Evolutionary conservation across 2,888 invertebrate species (phyloP).

Genomic region (Achlya flavicornis): DNA sequence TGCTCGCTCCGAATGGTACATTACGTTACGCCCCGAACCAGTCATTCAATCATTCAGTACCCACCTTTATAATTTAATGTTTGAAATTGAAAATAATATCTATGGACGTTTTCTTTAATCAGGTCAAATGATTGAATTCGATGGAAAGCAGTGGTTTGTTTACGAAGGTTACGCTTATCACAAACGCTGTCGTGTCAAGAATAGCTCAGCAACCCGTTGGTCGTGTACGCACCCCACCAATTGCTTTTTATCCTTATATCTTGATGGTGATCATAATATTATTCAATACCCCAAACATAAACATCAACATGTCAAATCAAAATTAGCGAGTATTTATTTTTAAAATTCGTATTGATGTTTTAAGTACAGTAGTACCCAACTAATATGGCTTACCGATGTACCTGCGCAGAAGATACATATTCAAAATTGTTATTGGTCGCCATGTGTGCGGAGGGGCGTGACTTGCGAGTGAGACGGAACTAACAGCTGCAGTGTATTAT

Average conservation of each 20-base stretch:
- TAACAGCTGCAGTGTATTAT: too few relatives aligned
- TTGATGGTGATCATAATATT: not conserved
- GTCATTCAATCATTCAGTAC: too few relatives aligned
- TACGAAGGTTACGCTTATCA: slow-evolving; percentile 8
- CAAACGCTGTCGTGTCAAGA: not conserved
- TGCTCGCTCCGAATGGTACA: too few relatives aligned
- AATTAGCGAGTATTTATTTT: slow-evolving; percentile 1
- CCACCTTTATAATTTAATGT: not conserved
- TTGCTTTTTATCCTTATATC: not conserved
- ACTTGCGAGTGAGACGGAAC: too few relatives aligned
- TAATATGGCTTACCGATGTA: too few relatives aligned
- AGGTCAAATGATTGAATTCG: not conserved
- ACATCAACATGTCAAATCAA: not conserved
- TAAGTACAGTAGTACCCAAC: too few relatives aligned
- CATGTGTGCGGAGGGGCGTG: too few relatives aligned
- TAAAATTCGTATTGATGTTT: not conserved
- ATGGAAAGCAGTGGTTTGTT: slow-evolving; percentile 11
- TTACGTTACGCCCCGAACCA: too few relatives aligned
- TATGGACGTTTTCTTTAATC: not conserved
- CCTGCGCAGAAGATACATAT: too few relatives aligned
- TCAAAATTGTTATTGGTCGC: too few relatives aligned
- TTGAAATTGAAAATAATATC: not conserved
- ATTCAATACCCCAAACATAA: not conserved
- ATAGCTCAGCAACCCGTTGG: not conserved
- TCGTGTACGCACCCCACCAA: not conserved